phyloP scores from a whole-genome alignment of 2,888 invertebrate species.

The Balanococcus diminutus region DNA sequence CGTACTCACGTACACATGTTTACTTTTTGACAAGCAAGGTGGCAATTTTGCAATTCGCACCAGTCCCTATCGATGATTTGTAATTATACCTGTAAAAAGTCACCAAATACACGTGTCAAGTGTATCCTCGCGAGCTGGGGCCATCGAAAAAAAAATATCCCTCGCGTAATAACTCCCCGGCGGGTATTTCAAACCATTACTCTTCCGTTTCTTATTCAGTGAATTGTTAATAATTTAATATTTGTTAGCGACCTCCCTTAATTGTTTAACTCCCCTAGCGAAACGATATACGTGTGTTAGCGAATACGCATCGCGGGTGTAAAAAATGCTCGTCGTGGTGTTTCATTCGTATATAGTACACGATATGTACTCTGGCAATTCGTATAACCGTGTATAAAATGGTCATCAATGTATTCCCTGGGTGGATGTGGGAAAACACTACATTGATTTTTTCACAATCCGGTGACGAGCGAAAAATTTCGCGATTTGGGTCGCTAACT shows the following conservation, averaged over 20 bases:
- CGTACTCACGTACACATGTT: constrained; percentile 2
- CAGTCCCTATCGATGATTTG: neutral
- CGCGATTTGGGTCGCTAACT: neutral
- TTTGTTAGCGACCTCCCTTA: constrained; percentile 52
- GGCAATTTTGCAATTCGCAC: neutral
- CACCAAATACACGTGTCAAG: constrained; percentile 17
- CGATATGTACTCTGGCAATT: neutral
- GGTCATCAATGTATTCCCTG: constrained; percentile 21
- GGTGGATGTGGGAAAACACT: constrained; percentile 10
- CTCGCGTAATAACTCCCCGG: constrained; percentile 50
- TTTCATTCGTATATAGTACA: no score
- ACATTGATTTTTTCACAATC: constrained; percentile 9
- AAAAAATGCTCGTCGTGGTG: neutral
- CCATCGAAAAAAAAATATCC: neutral
- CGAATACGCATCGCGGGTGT: neutral
- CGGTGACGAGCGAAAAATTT: neutral
- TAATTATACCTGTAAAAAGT: constrained; percentile 22
- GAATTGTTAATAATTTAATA: constrained; percentile 54
- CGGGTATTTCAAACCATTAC: constrained; percentile 53
- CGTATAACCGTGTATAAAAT: neutral
- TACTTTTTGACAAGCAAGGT: constrained; percentile 13
- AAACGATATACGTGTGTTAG: constrained; percentile 49
- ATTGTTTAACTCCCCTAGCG: constrained; percentile 50
- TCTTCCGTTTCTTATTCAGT: constrained; percentile 52
- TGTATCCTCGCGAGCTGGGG: neutral